Percentiles rank a stretch among this genome's conserved stretches.
Conservation (phyloP, 2,888 invertebrate species). For the Periphyllus acericola region DNA sequence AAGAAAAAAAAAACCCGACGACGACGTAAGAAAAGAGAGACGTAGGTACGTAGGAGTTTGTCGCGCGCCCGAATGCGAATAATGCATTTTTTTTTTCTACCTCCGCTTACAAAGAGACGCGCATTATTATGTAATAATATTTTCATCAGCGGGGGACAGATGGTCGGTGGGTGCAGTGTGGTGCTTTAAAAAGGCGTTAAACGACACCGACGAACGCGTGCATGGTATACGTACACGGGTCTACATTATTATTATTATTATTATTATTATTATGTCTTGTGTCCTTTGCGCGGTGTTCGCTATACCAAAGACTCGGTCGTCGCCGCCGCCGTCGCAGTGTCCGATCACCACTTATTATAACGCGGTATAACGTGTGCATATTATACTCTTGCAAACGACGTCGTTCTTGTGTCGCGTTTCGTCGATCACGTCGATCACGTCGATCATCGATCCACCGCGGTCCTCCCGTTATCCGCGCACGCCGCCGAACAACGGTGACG, state of each 20-base stretch:
- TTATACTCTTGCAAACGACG: too few relatives aligned
- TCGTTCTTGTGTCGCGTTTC: too few relatives aligned
- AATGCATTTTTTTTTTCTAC: slow-evolving; percentile 31
- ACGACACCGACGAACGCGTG: slow-evolving; percentile 45
- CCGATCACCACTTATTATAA: not conserved
- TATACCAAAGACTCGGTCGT: slow-evolving; percentile 39
- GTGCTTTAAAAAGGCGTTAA: slow-evolving; percentile 59
- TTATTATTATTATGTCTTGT: not conserved
- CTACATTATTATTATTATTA: not conserved
- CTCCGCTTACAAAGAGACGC: slow-evolving; percentile 34
- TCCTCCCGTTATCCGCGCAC: too few relatives aligned
- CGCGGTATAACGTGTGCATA: too few relatives aligned
- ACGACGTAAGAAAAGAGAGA: slow-evolving; percentile 35
- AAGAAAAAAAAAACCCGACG: not conserved
- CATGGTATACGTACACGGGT: not conserved
- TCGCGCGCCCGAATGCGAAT: slow-evolving; percentile 58
- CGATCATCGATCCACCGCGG: not conserved
- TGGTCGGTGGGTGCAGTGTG: slow-evolving; percentile 23
- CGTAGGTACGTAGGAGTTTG: slow-evolving; percentile 48
- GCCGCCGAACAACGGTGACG: too few relatives aligned
- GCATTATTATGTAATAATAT: slow-evolving; percentile 62
- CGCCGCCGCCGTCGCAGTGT: not conserved
- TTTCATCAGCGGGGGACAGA: slow-evolving; percentile 59
- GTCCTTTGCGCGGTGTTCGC: slow-evolving; percentile 10
- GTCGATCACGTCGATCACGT: not conserved